phyloP scores from a whole-genome alignment of 2,888 invertebrate genomes.

The Elaeidobius kamerunicus region DNA sequence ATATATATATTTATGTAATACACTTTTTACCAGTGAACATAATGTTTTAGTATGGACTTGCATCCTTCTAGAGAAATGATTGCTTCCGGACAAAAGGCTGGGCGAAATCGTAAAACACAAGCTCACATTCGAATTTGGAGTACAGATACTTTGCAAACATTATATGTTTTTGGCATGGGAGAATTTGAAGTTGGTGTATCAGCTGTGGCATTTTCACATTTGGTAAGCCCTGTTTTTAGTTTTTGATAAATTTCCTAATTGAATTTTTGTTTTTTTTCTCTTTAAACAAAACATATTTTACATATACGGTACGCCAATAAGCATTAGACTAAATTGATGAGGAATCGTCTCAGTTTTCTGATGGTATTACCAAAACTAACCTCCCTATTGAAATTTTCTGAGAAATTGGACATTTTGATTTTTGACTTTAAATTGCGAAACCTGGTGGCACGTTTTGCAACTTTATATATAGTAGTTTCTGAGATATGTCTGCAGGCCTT shows the following conservation, averaged over 20 bases:
- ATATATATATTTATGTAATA: neutral
- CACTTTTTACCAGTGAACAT: neutral
- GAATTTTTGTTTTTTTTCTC: neutral
- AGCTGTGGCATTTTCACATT: constrained; percentile 84
- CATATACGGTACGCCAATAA: neutral
- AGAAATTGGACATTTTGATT: no score
- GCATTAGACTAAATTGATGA: neutral
- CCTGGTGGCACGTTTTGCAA: no score
- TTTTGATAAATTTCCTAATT: constrained; percentile 1
- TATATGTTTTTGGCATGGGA: constrained; percentile 89
- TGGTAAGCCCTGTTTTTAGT: constrained; percentile 59
- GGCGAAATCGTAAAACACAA: constrained; percentile 79
- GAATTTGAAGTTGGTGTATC: constrained; percentile 85
- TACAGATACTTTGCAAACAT: constrained; percentile 81
- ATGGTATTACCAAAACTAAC: neutral
- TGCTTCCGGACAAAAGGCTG: constrained; percentile 85
- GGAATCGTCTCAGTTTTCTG: neutral
- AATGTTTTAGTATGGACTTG: constrained; percentile 68
- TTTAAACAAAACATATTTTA: neutral
- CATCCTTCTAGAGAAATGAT: constrained; percentile 86
- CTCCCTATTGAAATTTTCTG: no score
- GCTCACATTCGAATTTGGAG: constrained; percentile 93
- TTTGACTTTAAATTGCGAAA: no score
- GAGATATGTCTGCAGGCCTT: no score
- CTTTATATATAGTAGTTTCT: no score